Evolutionary conservation across 2,888 invertebrate genomes (phyloP), one percentile per base, ranked within the genome.

Genomic region (Brachyopa scutellaris): DNA sequence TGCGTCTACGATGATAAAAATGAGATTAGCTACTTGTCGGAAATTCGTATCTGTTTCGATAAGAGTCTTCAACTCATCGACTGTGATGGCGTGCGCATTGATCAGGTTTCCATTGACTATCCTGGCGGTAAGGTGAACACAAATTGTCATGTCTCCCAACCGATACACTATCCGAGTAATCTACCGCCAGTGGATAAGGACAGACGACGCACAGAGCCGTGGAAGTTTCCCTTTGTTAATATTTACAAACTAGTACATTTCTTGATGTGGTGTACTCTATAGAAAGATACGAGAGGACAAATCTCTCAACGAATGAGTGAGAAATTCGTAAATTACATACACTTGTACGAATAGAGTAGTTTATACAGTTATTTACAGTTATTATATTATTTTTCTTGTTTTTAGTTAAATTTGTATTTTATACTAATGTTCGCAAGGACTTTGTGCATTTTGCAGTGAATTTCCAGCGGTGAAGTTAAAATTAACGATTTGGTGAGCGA

Each of bases 41-140:
- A 96, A 88, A 93, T 96, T 64, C 91, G 95, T 15, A 92, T 96
- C 55, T 96, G 96, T 86, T 94, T 96, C 85, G 91, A 94, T 87
- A 95, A 95, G 87, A 88, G 90, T 0, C 88, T 96, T 15, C 88
- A 92, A 33, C 87, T 95, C 11, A 91, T 92, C 1, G 92, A 95
- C 87, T 96, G 96, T 87, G 93, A 95, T 88, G 92, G 93, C 7
- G 91, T 93, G 1, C 87, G 85, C 57, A 88, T 85, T 38, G 86
- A 87, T 73, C 85, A 88, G 1, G 85, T 87, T 7, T 83, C 86
- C 2, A 84, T 89, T 7, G 85, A 87, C 5, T 88, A 88, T 86
- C 88, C 88, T 0, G 87, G 88, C 8, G 89, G 89, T 1, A 89
- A 90, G 8, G 91, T 93, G 59, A 91, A 93, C 21, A 93, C 93